A percentile compares a stretch with the other conserved stretches of the same genome.
phyloP scores from a whole-genome alignment of 2,113 vertebrate species.

The Emydura subglobosa region DNA sequence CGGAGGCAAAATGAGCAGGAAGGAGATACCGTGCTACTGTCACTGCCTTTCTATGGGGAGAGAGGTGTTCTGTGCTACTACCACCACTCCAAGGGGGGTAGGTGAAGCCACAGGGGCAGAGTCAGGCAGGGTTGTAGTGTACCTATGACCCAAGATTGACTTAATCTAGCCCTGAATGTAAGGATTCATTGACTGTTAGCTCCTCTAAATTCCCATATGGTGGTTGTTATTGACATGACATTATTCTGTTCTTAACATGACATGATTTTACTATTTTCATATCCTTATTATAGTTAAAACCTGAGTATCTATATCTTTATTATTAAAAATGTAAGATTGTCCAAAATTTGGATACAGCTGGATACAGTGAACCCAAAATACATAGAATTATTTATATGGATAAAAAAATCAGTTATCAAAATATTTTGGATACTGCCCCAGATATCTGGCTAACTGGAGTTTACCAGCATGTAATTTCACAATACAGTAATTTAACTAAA shows the following conservation, averaged over 20 bases:
- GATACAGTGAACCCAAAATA: background rate
- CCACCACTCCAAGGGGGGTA: background rate
- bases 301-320: background rate
- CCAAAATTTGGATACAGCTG: too few relatives aligned
- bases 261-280: background rate
- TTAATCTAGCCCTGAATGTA: background rate
- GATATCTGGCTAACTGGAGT: background rate
- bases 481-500: background rate
- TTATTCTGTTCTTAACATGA: background rate
- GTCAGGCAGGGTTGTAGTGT: background rate
- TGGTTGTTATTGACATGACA: background rate
- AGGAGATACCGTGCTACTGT: background rate
- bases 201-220: background rate
- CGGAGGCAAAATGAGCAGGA: background rate
- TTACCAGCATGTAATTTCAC: background rate
- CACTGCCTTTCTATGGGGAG: background rate
- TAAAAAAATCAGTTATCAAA: background rate
- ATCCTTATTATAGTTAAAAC: background rate
- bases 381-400: background rate
- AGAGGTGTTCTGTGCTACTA: background rate
- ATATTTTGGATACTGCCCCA: background rate
- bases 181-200: background rate
- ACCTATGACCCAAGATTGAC: background rate
- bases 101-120: too few relatives aligned
- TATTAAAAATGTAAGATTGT: background rate